Conservation (phyloP, 2,113 vertebrate genomes). For the Pelodiscus sinensis region DNA sequence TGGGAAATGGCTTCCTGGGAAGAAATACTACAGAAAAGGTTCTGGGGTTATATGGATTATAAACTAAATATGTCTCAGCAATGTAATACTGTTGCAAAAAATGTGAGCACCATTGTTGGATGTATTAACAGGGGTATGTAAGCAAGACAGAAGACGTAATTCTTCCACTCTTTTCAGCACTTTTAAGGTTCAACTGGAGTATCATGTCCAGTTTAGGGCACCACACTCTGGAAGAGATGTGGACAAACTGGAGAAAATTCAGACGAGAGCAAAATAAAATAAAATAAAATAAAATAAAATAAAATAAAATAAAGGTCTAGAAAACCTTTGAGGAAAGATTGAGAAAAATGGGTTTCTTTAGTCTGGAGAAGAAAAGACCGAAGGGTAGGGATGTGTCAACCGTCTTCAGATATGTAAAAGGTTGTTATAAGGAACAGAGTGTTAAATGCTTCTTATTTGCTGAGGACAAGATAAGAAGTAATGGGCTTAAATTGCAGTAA, state of each 20-base stretch:
- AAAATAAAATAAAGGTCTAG: neutral
- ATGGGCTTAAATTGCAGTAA: neutral
- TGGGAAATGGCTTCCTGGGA: neutral
- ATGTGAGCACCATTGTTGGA: neutral
- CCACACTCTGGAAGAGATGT: neutral
- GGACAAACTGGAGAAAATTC: neutral
- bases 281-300: neutral
- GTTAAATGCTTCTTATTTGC: neutral
- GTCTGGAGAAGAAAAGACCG: neutral
- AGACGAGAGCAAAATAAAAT: neutral
- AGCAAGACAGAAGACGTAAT: neutral
- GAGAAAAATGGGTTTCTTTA: neutral
- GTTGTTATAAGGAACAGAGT: neutral
- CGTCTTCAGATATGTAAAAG: neutral
- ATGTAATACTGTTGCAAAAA: neutral
- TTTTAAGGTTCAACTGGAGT: neutral
- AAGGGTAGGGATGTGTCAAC: neutral
- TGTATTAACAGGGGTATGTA: neutral
- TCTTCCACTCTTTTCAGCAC: neutral
- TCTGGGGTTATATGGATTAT: neutral
- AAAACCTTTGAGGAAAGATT: neutral
- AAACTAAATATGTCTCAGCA: neutral
- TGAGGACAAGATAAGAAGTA: neutral
- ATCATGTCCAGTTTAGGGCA: neutral
- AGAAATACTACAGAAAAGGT: neutral